Percentiles rank a stretch among this genome's conserved stretches.
Conservation (phyloP, 2,888 invertebrate species). For the Molorchus minor region DNA sequence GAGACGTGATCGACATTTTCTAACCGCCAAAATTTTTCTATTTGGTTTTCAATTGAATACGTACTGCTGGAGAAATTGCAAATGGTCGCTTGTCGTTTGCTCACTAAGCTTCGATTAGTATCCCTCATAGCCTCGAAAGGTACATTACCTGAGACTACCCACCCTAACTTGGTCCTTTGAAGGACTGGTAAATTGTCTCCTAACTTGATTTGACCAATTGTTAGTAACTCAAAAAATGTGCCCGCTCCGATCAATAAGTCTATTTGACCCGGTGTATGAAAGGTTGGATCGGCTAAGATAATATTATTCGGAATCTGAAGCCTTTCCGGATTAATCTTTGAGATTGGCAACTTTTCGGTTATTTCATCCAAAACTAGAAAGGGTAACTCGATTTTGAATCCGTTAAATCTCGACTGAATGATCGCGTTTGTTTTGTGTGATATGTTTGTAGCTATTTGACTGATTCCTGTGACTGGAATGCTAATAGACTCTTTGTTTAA, state of each 20-base stretch:
- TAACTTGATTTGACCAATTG: slow-evolving; percentile 2
- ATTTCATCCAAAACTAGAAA: slow-evolving; percentile 2
- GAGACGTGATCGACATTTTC: background rate
- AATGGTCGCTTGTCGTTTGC: background rate
- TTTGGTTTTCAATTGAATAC: slow-evolving; percentile 5
- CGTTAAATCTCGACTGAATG: background rate
- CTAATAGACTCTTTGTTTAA: background rate
- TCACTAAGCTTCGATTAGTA: background rate
- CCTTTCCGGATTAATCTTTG: background rate
- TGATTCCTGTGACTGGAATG: background rate
- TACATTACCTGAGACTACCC: background rate
- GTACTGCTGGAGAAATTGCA: too few relatives aligned
- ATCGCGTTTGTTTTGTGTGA: slow-evolving; percentile 6
- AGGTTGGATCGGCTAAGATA: background rate
- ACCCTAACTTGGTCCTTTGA: background rate
- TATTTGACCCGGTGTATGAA: background rate
- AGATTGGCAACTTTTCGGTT: background rate
- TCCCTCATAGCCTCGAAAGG: background rate
- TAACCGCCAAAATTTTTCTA: slow-evolving; percentile 15
- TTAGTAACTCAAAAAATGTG: background rate
- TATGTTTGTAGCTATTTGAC: slow-evolving; percentile 4
- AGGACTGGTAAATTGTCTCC: background rate
- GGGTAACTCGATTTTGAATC: background rate
- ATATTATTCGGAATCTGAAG: slow-evolving; percentile 4
- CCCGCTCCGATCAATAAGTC: slow-evolving; percentile 4